Evolutionary conservation across 2,888 invertebrate genomes (phyloP).

Genomic region (Ophion costatus): DNA sequence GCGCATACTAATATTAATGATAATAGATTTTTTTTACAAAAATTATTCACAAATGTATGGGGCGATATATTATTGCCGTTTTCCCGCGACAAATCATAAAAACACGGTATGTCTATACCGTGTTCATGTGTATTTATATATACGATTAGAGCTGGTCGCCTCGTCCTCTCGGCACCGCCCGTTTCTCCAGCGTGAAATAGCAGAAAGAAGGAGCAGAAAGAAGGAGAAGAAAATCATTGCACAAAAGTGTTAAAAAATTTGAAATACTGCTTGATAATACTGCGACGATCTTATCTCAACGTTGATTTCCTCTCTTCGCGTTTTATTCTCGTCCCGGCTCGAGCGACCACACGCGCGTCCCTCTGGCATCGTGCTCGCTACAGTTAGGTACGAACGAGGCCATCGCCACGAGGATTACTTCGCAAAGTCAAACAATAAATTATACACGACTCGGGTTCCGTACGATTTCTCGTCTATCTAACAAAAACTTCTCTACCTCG

Average conservation of each 20-base stretch:
- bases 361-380: constrained; percentile 36
- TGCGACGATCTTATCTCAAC: constrained; percentile 65
- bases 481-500: constrained; percentile 57
- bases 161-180: background rate
- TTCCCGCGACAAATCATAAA: too few relatives aligned
- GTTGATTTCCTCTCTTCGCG: constrained; percentile 57
- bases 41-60: background rate
- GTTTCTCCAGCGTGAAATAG: constrained; percentile 22
- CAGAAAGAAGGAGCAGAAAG: background rate
- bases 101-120: background rate
- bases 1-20: background rate
- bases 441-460: constrained; percentile 68
- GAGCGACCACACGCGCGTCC: constrained; percentile 22
- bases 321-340: constrained; percentile 36
- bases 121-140: background rate
- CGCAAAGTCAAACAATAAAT: constrained; percentile 76
- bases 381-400: constrained; percentile 23
- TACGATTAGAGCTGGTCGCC: background rate
- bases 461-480: constrained; percentile 76
- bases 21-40: background rate
- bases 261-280: constrained; percentile 66
- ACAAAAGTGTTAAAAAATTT: constrained; percentile 54
- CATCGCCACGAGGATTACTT: constrained; percentile 45
- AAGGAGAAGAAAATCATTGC: constrained; percentile 45
- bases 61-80: too few relatives aligned